Evolutionary conservation across 2,888 invertebrate genomes (phyloP).

Genomic region (Orthosia cruda): DNA sequence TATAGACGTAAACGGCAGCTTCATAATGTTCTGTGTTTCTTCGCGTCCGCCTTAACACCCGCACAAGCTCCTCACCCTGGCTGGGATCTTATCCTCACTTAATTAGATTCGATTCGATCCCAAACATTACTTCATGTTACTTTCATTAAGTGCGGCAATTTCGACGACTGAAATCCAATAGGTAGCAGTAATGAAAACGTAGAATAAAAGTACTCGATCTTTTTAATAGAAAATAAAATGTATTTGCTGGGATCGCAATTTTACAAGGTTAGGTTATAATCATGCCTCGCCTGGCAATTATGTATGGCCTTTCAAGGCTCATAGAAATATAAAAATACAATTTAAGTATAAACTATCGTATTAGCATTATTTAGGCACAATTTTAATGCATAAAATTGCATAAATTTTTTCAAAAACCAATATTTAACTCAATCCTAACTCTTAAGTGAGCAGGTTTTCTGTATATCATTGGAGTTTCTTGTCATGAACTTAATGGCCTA

Average conservation of each 20-base stretch:
- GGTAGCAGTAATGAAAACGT: conserved; percentile 53
- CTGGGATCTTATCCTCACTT: conserved; percentile 18
- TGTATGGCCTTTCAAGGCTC: background rate
- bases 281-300: too few species aligned
- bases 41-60: too few species aligned
- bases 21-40: too few species aligned
- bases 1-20: too few species aligned
- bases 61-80: too few species aligned
- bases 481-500: background rate
- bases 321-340: background rate
- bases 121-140: conserved; percentile 61
- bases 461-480: background rate
- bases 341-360: background rate
- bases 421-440: background rate
- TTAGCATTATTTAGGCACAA: background rate
- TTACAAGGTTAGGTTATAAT: background rate
- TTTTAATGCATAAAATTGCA: background rate
- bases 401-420: background rate
- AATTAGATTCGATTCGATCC: conserved; percentile 58
- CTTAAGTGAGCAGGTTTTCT: background rate
- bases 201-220: conserved; percentile 35
- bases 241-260: conserved; percentile 11
- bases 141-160: conserved; percentile 53
- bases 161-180: conserved; percentile 53
- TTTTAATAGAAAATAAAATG: conserved; percentile 28